phyloP scores from a whole-genome alignment of 1,140 invertebrate species.

The Drosophila miranda region DNA sequence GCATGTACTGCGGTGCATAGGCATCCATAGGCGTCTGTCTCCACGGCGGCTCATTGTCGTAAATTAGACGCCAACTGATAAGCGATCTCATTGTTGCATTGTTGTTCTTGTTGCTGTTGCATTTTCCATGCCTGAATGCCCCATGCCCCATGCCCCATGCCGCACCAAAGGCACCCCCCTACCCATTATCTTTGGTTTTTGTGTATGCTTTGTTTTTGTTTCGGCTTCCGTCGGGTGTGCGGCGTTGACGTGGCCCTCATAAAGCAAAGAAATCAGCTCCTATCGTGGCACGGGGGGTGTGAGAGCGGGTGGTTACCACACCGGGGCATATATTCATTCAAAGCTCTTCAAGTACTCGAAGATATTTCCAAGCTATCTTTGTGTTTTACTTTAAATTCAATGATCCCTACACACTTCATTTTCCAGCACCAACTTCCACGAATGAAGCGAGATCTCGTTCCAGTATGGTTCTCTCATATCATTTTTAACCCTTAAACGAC shows the following conservation, averaged over 20 bases:
- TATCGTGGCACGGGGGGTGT: too few species aligned
- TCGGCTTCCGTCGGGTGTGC: constrained; percentile 5
- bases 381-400: not conserved
- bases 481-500: not conserved
- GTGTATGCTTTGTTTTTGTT: constrained; percentile 26
- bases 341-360: too few species aligned
- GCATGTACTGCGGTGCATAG: constrained; percentile 52
- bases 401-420: too few species aligned
- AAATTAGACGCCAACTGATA: constrained; percentile 81
- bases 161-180: not conserved
- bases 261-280: constrained; percentile 26
- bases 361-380: not conserved
- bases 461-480: too few species aligned
- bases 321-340: too few species aligned
- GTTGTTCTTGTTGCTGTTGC: constrained; percentile 38
- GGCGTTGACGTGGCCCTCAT: constrained; percentile 32
- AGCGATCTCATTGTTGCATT: constrained; percentile 80
- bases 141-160: constrained; percentile 23
- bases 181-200: constrained; percentile 2
- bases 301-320: too few species aligned
- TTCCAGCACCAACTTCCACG: too few species aligned
- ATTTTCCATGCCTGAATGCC: constrained; percentile 45
- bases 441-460: too few species aligned
- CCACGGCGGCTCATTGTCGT: constrained; percentile 74
- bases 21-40: constrained; percentile 39